A percentile compares a stretch with the other conserved stretches of the same genome.
Conservation (phyloP, 2,113 vertebrate genomes). For the Bungarus multicinctus region DNA sequence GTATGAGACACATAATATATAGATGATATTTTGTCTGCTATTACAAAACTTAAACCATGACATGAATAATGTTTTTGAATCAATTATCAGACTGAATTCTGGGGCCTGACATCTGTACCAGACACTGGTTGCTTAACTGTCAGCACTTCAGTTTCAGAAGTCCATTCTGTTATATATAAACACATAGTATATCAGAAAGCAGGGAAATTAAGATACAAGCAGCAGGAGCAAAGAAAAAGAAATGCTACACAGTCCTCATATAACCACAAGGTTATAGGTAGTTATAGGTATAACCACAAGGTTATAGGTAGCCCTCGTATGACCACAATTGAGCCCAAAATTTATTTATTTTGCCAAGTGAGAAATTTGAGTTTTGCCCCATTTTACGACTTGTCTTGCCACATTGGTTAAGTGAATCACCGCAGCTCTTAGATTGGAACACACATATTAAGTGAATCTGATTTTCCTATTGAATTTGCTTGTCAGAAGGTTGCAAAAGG, state of each 20-base stretch:
- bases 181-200: not conserved
- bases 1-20: not conserved
- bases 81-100: not conserved
- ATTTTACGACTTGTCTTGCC: no score
- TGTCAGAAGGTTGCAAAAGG: no score
- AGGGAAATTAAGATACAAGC: not conserved
- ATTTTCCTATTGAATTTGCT: no score
- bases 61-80: not conserved
- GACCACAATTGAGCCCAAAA: no score
- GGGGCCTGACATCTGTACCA: not conserved
- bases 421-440: no score
- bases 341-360: no score
- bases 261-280: no score
- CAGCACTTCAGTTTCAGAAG: not conserved
- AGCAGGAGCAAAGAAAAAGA: not conserved
- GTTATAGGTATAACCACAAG: no score
- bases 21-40: rapidly evolving
- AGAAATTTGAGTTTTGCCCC: no score
- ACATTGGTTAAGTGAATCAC: no score
- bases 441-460: no score
- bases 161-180: not conserved
- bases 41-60: not conserved
- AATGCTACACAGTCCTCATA: not conserved
- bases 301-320: no score
- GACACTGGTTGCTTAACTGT: not conserved